Evolutionary conservation across 2,113 vertebrate species (phyloP).

Genomic region (Pampusana beccarii): DNA sequence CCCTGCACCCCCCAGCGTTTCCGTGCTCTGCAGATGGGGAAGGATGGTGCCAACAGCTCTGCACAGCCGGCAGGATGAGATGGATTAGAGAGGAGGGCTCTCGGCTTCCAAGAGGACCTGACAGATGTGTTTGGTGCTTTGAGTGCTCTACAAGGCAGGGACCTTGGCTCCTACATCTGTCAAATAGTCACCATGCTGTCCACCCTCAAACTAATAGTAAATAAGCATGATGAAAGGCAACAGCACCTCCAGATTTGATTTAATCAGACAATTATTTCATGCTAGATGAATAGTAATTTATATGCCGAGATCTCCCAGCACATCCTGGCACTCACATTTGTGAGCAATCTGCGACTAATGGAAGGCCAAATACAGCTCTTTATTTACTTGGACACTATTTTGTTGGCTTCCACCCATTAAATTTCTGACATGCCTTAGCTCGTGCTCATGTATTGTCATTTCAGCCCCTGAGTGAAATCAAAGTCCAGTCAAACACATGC

Average conservation of each 20-base stretch:
- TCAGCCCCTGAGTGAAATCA: neutral
- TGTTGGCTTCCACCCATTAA: neutral
- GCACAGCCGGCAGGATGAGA: neutral
- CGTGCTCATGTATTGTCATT: neutral
- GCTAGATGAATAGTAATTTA: slow-evolving; percentile 33
- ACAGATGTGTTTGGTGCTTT: neutral
- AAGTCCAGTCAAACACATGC: neutral
- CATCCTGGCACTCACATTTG: slow-evolving; percentile 5
- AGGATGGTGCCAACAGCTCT: neutral
- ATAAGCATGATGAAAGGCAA: slow-evolving; percentile 26
- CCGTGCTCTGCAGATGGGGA: neutral
- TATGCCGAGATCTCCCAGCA: slow-evolving; percentile 28
- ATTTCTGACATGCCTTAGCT: neutral
- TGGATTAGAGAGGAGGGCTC: neutral
- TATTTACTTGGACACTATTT: neutral
- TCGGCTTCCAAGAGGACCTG: neutral
- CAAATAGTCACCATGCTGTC: neutral
- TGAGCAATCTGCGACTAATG: slow-evolving; percentile 52
- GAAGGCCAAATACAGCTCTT: slow-evolving; percentile 8
- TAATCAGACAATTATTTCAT: slow-evolving; percentile 42
- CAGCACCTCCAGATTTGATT: neutral
- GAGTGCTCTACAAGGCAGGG: neutral
- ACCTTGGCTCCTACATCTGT: neutral
- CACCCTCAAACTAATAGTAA: neutral
- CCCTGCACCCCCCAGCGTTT: neutral